Evolutionary conservation across 2,113 vertebrate genomes (phyloP), one percentile per base, ranked within the genome.

Genomic region (Caloenas nicobarica): DNA sequence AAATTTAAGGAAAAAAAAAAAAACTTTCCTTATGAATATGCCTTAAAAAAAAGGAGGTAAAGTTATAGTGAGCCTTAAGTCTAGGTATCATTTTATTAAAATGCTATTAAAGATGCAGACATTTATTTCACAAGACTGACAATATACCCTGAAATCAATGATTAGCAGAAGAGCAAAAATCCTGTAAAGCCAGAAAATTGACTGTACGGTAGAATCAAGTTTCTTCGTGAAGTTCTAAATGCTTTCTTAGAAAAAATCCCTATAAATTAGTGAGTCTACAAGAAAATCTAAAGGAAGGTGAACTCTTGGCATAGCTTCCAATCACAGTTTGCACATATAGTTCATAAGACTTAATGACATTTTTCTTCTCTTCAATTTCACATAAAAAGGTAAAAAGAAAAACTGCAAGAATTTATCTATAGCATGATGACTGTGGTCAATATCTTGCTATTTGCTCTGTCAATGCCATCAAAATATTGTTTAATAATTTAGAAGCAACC

Each of bases 401-500:
- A 90, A 72, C 46, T 40, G 60, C 0, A 1, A 85, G 87, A 93
- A 89, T 94, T 97, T 97, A 83, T 96, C 96, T 89, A 86, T 62
- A 89, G 80, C 86, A 73, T 87, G 91, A 94, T 91, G 69, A 79
- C 78, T 95, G 70, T 82, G 73, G 92, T 98, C 98, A 98, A 98
- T 98, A 97, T 65, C 53, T 97, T 68, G 62, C 94, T 95, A 91
- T 97, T 97, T 97, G 71, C 71, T 97, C 86, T 97, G 95, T 97
- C 97, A 96, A 97, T 96, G 93, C 73, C 92, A 97, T 98, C 96
- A 98, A 98, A 98, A 98, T 97, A 97, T 95, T 97, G 95, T 97
- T 98, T 98, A 97, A 98, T 98, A 98, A 98, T 98, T 98, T 97
- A 98, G 95, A 96, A 97, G 88, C 73, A 97, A 91, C 95, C 89